A percentile compares a stretch with the other conserved stretches of the same genome.
Evolutionary conservation across 2,888 invertebrate species (phyloP).

Genomic region (Teinopalpus imperialis): DNA sequence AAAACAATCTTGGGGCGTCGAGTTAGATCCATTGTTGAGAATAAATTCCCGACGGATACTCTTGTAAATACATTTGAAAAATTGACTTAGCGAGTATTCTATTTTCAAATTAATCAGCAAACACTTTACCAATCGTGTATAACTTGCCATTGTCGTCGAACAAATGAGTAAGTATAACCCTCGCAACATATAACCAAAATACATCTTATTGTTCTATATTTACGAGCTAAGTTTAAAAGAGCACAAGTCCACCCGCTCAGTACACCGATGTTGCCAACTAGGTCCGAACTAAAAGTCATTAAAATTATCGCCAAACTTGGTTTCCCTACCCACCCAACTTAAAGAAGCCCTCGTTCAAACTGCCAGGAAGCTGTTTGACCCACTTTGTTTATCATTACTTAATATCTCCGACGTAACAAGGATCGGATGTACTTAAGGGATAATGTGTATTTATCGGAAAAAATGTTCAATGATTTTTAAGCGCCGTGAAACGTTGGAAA

Average conservation of each 20-base stretch:
- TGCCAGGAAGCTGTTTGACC: constrained; percentile 34
- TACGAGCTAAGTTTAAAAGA: constrained; percentile 11
- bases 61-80: too few relatives aligned
- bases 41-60: too few relatives aligned
- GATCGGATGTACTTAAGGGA: constrained; percentile 9
- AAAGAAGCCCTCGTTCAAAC: constrained; percentile 29
- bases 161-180: too few relatives aligned
- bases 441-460: constrained; percentile 16
- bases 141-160: too few relatives aligned
- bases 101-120: too few relatives aligned
- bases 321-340: constrained; percentile 29
- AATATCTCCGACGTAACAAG: constrained; percentile 17
- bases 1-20: too few relatives aligned
- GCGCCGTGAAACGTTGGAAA: too few relatives aligned
- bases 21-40: too few relatives aligned
- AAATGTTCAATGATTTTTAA: constrained; percentile 11
- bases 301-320: constrained; percentile 40
- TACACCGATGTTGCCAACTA: constrained; percentile 15
- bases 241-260: background rate
- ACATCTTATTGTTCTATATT: constrained; percentile 5
- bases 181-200: constrained; percentile 6
- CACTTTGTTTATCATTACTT: constrained; percentile 35
- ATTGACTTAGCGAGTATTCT: too few relatives aligned
- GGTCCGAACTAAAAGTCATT: constrained; percentile 40
- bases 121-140: too few relatives aligned